Evolutionary conservation across 2,113 vertebrate species (phyloP).

Genomic region (Cyphomyrus discorhynchus): DNA sequence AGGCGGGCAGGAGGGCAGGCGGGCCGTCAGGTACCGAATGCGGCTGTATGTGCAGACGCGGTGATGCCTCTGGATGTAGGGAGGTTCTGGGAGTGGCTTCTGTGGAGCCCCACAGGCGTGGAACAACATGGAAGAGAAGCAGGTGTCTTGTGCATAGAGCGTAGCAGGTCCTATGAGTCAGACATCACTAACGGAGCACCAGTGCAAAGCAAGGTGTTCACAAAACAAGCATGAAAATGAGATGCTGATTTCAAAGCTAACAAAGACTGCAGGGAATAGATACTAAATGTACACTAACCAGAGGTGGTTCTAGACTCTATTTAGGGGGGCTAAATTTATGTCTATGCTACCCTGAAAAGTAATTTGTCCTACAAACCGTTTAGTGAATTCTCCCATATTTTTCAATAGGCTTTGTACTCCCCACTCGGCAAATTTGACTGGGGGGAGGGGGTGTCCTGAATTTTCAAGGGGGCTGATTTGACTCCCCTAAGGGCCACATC

Average conservation of each 20-base stretch:
- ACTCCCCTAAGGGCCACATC: not conserved
- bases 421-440: not conserved
- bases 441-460: not conserved
- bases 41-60: constrained; percentile 58
- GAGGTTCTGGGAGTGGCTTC: constrained; percentile 55
- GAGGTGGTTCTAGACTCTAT: not conserved
- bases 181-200: not conserved
- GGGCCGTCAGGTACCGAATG: constrained; percentile 45
- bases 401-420: not conserved
- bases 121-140: not conserved
- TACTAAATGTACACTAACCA: not conserved
- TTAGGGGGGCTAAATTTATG: not conserved
- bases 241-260: not conserved
- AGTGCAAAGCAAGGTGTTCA: not conserved
- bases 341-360: not conserved
- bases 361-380: not conserved
- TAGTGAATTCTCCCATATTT: not conserved
- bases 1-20: constrained; percentile 56
- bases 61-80: constrained; percentile 59
- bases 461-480: not conserved
- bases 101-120: constrained; percentile 25
- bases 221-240: not conserved
- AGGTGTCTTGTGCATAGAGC: not conserved
- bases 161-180: not conserved
- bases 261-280: not conserved